Conservation (phyloP, 2,888 invertebrate genomes). For the Drosophila aldrichi region DNA sequence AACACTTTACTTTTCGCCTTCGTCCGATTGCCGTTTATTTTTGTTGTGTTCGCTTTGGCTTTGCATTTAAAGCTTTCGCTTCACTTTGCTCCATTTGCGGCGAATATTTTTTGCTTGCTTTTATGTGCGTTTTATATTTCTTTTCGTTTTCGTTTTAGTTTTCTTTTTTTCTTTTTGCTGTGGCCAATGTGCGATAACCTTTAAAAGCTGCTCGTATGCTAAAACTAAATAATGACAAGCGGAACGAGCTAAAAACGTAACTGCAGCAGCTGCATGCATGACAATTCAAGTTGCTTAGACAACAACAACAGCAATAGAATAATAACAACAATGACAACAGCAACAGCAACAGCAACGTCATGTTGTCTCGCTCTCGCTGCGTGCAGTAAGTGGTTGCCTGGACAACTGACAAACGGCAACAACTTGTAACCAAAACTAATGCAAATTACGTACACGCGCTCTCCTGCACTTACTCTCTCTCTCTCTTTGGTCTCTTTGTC, state of each 20-base stretch:
- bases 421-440: conserved; percentile 75
- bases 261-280: conserved; percentile 26
- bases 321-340: neutral
- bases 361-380: conserved; percentile 29
- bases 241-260: conserved; percentile 37
- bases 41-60: conserved; percentile 39
- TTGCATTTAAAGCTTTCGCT: conserved; percentile 57
- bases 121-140: neutral
- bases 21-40: conserved; percentile 37
- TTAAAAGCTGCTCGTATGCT: conserved; percentile 73
- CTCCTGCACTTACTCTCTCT: neutral
- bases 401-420: conserved; percentile 71
- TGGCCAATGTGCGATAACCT: conserved; percentile 70
- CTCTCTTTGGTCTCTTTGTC: neutral
- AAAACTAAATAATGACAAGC: conserved; percentile 72
- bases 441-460: conserved; percentile 56
- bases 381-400: conserved; percentile 52
- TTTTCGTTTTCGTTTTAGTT: neutral
- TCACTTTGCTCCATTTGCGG: conserved; percentile 38
- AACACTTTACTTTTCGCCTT: conserved; percentile 38
- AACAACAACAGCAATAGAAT: conserved; percentile 34
- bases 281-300: conserved; percentile 67
- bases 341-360: neutral
- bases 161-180: conserved; percentile 34
- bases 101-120: conserved; percentile 25